phyloP scores from a whole-genome alignment of 2,113 vertebrate species.

The Nibea albiflora region DNA sequence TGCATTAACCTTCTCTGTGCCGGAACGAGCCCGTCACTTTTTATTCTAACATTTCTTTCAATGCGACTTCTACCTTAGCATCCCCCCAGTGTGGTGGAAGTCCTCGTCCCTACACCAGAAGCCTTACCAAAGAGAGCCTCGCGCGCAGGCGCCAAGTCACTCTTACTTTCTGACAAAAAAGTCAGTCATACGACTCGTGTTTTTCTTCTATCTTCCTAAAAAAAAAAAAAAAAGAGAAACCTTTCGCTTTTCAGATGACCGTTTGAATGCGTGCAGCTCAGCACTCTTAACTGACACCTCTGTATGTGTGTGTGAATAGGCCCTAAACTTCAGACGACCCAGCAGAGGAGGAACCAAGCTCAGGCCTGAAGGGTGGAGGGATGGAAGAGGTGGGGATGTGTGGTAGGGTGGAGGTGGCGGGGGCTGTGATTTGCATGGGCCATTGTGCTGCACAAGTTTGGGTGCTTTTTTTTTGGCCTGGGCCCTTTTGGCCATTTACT shows the following conservation, averaged over 20 bases:
- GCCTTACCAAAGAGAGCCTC: conserved; percentile 32
- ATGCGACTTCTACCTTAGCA: conserved; percentile 5
- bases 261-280: conserved; percentile 77
- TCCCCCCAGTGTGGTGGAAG: conserved; percentile 47
- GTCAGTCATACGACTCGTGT: conserved; percentile 76
- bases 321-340: conserved; percentile 84
- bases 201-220: conserved; percentile 72
- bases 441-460: conserved; percentile 89
- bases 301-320: conserved; percentile 80
- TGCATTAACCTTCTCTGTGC: conserved; percentile 24
- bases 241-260: conserved; percentile 68
- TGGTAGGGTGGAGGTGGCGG: conserved; percentile 70
- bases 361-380: conserved; percentile 66
- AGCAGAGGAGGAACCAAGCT: conserved; percentile 72
- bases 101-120: conserved; percentile 14
- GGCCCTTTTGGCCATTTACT: conserved; percentile 89
- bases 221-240: conserved; percentile 42
- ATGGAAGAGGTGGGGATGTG: conserved; percentile 70
- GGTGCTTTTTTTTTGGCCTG: conserved; percentile 86
- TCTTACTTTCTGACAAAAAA: conserved; percentile 78
- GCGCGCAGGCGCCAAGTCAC: conserved; percentile 52
- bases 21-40: conserved; percentile 18
- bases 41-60: conserved; percentile 40
- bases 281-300: conserved; percentile 84
- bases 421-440: conserved; percentile 87